These are phyloP conservation scores for Rhinolophus sinicus DNA, from an alignment of 2,113 vertebrate species.

Conservation along the genomic window DNA sequence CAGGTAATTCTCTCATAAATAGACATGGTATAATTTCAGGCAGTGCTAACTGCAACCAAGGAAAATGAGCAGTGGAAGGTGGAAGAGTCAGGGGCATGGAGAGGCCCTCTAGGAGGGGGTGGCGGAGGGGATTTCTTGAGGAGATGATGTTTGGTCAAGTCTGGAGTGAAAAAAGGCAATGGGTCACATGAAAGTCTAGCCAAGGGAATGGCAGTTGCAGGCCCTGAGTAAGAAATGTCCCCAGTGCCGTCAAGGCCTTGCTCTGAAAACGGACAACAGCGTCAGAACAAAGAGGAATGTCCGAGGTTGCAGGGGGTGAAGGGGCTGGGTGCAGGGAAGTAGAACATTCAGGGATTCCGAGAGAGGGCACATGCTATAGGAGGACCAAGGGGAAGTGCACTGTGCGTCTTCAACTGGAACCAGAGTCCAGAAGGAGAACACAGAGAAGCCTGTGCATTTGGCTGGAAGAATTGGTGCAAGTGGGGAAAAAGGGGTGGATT, in stretches of 20 bases:
- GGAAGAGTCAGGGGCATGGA: fast-evolving
- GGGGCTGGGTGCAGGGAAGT: neutral
- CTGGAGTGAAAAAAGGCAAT: neutral
- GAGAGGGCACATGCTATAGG: neutral
- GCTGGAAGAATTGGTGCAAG: neutral
- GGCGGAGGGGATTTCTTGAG: neutral
- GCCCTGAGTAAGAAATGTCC: neutral
- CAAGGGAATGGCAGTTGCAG: neutral
- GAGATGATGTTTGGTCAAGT: neutral
- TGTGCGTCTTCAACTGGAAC: neutral
- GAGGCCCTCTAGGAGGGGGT: neutral
- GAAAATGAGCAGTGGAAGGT: neutral
- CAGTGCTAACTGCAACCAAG: neutral
- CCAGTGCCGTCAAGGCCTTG: neutral
- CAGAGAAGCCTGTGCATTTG: fast-evolving
- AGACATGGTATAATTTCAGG: neutral
- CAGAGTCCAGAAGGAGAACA: neutral
- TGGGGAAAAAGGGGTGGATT: neutral
- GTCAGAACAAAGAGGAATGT: neutral
- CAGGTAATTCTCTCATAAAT: no score
- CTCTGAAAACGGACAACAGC: neutral
- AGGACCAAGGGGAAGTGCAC: neutral
- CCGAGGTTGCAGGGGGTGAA: no score
- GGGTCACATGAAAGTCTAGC: neutral
- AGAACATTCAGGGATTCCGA: no score